Percentiles rank a stretch among this genome's conserved stretches.
phyloP scores from a whole-genome alignment of 2,113 vertebrate species.

The Mesembrinibis cayennensis region DNA sequence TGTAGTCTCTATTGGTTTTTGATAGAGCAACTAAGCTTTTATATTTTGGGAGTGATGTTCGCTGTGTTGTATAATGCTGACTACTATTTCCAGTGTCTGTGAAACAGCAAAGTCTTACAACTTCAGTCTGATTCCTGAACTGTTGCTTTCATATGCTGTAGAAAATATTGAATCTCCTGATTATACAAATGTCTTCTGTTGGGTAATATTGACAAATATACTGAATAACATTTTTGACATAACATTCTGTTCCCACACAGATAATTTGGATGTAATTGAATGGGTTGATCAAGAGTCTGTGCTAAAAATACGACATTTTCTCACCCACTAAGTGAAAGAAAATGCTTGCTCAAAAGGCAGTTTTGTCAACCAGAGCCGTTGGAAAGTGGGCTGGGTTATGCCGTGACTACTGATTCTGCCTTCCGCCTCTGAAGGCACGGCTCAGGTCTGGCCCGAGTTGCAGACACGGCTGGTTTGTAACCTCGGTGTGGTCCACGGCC shows the following conservation, averaged over 20 bases:
- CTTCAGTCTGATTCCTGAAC: slow-evolving; percentile 6
- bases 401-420: not conserved
- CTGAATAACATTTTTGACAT: slow-evolving; percentile 67
- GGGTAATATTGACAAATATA: slow-evolving; percentile 63
- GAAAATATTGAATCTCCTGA: slow-evolving; percentile 38
- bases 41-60: not conserved
- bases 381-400: not conserved
- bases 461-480: not conserved
- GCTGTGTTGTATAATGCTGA: not conserved
- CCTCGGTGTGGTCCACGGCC: not conserved
- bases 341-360: not conserved
- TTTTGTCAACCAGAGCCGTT: not conserved
- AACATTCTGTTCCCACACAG: slow-evolving; percentile 68
- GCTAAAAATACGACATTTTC: slow-evolving; percentile 52
- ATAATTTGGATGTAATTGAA: slow-evolving; percentile 69
- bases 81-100: not conserved
- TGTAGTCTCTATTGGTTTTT: slow-evolving; percentile 24
- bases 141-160: not conserved
- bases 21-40: slow-evolving; percentile 1
- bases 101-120: not conserved
- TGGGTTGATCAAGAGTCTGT: slow-evolving; percentile 54
- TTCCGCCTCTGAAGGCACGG: not conserved
- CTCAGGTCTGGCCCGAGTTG: not conserved
- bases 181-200: slow-evolving; percentile 58
- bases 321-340: slow-evolving; percentile 29